Evolutionary conservation across 2,797 vertebrate species (phyloP).

Genomic region (Trachurus trachurus): DNA sequence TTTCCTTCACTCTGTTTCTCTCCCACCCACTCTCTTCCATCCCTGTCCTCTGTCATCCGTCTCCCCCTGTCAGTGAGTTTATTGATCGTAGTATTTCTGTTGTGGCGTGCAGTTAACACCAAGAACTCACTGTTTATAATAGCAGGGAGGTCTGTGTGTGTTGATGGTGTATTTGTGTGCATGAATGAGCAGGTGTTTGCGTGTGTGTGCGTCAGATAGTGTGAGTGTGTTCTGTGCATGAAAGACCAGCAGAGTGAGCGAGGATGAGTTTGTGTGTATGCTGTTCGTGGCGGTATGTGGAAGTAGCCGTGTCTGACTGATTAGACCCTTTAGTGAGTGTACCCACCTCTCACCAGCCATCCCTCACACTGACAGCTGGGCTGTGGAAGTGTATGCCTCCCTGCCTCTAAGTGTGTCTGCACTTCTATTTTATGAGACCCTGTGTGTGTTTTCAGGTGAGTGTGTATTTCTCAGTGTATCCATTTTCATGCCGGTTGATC

Average conservation of each 20-base stretch:
- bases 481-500: not conserved
- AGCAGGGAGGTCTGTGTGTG: slow-evolving; percentile 1
- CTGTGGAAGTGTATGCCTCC: slow-evolving; percentile 32
- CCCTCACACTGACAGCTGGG: slow-evolving; percentile 66
- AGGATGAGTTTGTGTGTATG: slow-evolving; percentile 8
- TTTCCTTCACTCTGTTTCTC: slow-evolving; percentile 17
- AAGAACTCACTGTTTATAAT: slow-evolving; percentile 1
- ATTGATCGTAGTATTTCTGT: slow-evolving; percentile 43
- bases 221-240: not conserved
- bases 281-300: slow-evolving; percentile 19
- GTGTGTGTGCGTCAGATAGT: slow-evolving; percentile 11
- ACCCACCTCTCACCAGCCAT: slow-evolving; percentile 65
- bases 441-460: slow-evolving; percentile 28
- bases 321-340: slow-evolving; percentile 69
- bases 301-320: slow-evolving; percentile 64
- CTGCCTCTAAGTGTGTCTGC: slow-evolving; percentile 15
- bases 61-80: slow-evolving; percentile 29
- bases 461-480: not conserved
- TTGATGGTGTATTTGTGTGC: slow-evolving; percentile 12
- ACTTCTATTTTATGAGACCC: slow-evolving; percentile 26
- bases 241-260: not conserved
- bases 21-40: slow-evolving; percentile 10
- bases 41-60: slow-evolving; percentile 18
- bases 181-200: slow-evolving; percentile 9
- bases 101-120: slow-evolving; percentile 20